Percentiles rank a stretch among this genome's conserved stretches.
Evolutionary conservation across 2,888 invertebrate genomes (phyloP).

Genomic region (Drosophila dives): DNA sequence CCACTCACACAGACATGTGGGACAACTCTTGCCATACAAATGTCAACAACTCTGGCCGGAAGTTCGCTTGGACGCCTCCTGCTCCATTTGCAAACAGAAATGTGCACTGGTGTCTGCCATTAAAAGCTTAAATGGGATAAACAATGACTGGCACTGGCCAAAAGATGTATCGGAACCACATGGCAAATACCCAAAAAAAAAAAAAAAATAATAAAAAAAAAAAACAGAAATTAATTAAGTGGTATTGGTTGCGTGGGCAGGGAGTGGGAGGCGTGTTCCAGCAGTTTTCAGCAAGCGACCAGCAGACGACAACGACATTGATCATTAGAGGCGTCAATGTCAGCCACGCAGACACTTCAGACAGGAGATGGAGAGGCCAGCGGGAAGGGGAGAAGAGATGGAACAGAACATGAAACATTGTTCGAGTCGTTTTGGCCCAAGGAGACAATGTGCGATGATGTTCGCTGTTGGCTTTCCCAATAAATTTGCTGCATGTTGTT

Average conservation of each 20-base stretch:
- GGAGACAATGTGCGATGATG: slow-evolving; percentile 34
- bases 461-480: slow-evolving; percentile 39
- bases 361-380: background rate
- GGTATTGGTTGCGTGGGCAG: slow-evolving; percentile 1
- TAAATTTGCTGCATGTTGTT: slow-evolving; percentile 67
- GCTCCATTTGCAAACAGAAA: slow-evolving; percentile 37
- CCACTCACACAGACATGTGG: slow-evolving; percentile 8
- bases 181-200: slow-evolving; percentile 27
- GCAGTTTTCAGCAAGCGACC: slow-evolving; percentile 33
- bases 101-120: slow-evolving; percentile 43
- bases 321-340: slow-evolving; percentile 74
- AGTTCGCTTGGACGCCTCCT: slow-evolving; percentile 52
- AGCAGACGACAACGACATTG: slow-evolving; percentile 30
- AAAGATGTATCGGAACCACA: slow-evolving; percentile 47
- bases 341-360: slow-evolving; percentile 47
- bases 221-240: slow-evolving; percentile 21
- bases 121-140: slow-evolving; percentile 71
- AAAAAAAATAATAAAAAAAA: background rate
- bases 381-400: background rate
- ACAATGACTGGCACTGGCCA: slow-evolving; percentile 41
- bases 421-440: slow-evolving; percentile 25
- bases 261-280: slow-evolving; percentile 17
- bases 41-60: slow-evolving; percentile 45
- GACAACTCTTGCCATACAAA: background rate
- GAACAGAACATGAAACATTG: slow-evolving; percentile 45